These are phyloP conservation scores for Xestia xanthographa DNA, from an alignment of 2,888 invertebrate genomes.

Conservation along the genomic window DNA sequence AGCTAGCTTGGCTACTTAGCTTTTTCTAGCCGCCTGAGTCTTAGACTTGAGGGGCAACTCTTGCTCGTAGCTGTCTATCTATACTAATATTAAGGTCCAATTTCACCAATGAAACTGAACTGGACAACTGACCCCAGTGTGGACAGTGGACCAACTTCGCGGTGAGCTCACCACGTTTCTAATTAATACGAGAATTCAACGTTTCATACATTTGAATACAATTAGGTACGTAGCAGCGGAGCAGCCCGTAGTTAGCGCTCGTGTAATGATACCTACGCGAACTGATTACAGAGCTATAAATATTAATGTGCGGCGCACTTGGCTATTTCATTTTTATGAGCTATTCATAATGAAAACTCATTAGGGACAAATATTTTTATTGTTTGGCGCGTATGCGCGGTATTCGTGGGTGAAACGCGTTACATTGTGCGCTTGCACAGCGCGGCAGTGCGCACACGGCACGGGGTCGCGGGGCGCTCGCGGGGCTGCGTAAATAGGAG, in stretches of 20 bases:
- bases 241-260: constrained; percentile 1
- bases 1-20: neutral
- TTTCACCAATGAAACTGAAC: neutral
- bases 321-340: constrained; percentile 59
- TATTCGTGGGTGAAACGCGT: constrained; percentile 52
- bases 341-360: constrained; percentile 68
- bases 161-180: neutral
- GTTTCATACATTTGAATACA: constrained; percentile 10
- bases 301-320: constrained; percentile 45
- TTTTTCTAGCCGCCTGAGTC: neutral
- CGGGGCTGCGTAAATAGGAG: constrained; percentile 23
- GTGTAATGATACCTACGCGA: constrained; percentile 9
- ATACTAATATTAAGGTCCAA: too few species aligned
- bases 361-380: constrained; percentile 66
- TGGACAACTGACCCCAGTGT: neutral
- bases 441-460: neutral
- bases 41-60: neutral
- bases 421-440: constrained; percentile 32
- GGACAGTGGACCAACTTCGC: neutral
- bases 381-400: constrained; percentile 58
- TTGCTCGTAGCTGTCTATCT: neutral
- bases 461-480: constrained; percentile 10
- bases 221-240: neutral
- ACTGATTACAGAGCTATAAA: constrained; percentile 44
- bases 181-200: constrained; percentile 1